A percentile compares a stretch with the other conserved stretches of the same genome.
Conservation (phyloP, 2,113 vertebrate species). For the Anoplopoma fimbria region DNA sequence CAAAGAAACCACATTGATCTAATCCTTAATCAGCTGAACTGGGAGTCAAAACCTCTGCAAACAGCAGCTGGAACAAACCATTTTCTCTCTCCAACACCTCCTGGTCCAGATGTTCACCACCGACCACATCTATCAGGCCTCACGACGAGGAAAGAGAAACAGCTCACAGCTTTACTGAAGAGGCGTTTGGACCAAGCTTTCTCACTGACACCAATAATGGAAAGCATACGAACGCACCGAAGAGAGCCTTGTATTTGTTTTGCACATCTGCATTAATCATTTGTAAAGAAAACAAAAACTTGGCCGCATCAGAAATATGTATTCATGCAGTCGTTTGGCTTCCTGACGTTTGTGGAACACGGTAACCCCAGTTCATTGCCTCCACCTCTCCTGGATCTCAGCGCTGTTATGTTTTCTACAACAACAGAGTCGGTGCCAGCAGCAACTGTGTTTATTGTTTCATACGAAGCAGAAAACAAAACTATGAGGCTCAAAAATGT, state of each 20-base stretch:
- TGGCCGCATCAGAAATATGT: background rate
- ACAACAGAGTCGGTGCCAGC: constrained; percentile 72
- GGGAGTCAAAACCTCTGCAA: constrained; percentile 9
- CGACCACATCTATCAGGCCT: background rate
- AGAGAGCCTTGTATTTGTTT: constrained; percentile 10
- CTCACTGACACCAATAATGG: constrained; percentile 13
- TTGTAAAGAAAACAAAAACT: background rate
- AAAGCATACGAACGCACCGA: background rate
- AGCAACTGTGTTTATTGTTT: constrained; percentile 75
- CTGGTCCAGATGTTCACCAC: constrained; percentile 37
- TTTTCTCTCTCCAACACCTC: constrained; percentile 19
- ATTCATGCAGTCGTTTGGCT: background rate
- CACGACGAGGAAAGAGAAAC: background rate
- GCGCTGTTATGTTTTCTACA: constrained; percentile 56
- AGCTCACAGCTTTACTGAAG: constrained; percentile 35
- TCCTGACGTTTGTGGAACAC: constrained; percentile 13
- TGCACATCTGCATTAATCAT: constrained; percentile 20
- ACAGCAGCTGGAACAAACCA: constrained; percentile 30
- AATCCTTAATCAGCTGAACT: background rate
- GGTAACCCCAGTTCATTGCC: constrained; percentile 72
- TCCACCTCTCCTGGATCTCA: constrained; percentile 54
- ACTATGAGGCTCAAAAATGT: constrained; percentile 71
- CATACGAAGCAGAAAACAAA: constrained; percentile 68
- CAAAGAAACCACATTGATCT: background rate
- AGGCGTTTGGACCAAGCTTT: background rate